Conservation (phyloP, 2,888 invertebrate genomes). For the Chaitophorus viminalis region DNA sequence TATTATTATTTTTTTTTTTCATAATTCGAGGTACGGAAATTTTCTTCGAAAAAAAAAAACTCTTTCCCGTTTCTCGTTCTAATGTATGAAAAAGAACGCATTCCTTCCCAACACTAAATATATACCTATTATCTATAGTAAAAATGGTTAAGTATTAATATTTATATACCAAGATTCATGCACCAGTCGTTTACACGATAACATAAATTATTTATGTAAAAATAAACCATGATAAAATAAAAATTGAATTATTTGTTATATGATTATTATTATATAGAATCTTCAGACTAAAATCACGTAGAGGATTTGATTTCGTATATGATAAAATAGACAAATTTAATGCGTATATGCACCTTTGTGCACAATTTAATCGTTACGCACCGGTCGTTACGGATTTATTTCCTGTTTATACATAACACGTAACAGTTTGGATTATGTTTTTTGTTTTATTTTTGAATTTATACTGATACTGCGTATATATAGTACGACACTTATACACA, state of each 20-base stretch:
- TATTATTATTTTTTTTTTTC: no score
- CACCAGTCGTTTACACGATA: not conserved
- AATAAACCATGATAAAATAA: not conserved
- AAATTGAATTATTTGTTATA: constrained; percentile 1
- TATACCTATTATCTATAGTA: no score
- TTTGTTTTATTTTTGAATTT: not conserved
- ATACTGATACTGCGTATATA: no score
- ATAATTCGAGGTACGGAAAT: no score
- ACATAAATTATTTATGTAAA: not conserved
- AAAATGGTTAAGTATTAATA: not conserved
- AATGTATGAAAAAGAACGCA: no score
- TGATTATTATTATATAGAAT: no score
- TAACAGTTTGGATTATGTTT: not conserved
- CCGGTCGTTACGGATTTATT: not conserved
- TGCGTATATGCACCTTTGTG: not conserved
- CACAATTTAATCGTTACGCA: constrained; percentile 28
- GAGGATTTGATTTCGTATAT: constrained; percentile 12
- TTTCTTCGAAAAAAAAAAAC: no score
- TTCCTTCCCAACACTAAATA: no score
- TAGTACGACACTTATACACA: no score
- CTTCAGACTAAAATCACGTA: not conserved
- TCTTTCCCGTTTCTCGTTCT: no score
- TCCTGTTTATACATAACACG: not conserved
- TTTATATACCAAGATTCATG: not conserved
- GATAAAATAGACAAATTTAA: constrained; percentile 2